Evolutionary conservation across 2,113 vertebrate species (phyloP), one percentile per base, ranked within the genome.

Genomic region (Emydocephalus ijimae): DNA sequence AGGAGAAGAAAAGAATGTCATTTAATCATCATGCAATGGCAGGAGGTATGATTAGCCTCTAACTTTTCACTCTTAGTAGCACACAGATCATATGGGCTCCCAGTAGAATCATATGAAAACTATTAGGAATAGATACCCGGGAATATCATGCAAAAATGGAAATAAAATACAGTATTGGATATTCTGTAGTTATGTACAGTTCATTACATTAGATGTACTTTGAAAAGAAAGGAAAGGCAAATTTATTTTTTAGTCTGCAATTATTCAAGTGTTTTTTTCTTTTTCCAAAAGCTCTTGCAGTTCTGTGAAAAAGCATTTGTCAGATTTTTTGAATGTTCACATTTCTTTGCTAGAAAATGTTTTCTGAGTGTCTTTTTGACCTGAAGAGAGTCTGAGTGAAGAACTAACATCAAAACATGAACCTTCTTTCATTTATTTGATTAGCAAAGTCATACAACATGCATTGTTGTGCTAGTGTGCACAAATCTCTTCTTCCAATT

Each of bases 11-110:
- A 95, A 96, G 93, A 88, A 94, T 92, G 96, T 97, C 97, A 97
- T 97, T 98, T 97, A 97, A 97, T 97, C 97, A 97, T 97, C 96
- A 90, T 93, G 96, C 24, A 95, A 98, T 96, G 94, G 96, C 96
- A 96, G 96, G 96, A 98, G 97, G 96, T 95, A 96, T 11, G 95
- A 97, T 97, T 97, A 97, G 96, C 97, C 97, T 89, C 88, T 14
- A 34, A 59, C 97, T 97, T 98, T 96, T 97, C 98, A 97, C 98
- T 98, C 98, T 98, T 98, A 98, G 97, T 98, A 98, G 98, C 92
- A 94, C 95, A 81, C n/a, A 93, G 97, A 96, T 95, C 94, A 96
- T 94, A 95, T 94, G 88, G 97, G 97, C 97, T 98, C 98, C 97
- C 97, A 98, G 98, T 98, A 97, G 96, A 61, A 89, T 95, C 61